Conservation (phyloP, 1,140 invertebrate species). For the Papilio aristodemus region DNA sequence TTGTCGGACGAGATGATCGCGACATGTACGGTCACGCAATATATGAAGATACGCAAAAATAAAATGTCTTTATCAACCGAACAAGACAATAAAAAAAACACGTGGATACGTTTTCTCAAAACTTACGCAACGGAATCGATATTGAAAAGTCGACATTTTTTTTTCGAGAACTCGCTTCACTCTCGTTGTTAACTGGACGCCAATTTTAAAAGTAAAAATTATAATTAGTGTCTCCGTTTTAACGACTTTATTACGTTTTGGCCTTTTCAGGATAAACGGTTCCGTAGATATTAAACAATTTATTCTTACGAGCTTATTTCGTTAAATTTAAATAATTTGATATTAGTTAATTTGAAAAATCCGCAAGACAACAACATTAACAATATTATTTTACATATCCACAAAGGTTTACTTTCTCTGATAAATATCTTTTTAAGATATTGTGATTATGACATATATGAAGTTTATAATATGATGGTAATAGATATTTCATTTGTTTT, state of each 20-base stretch:
- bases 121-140: conserved; percentile 27
- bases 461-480: too few relatives aligned
- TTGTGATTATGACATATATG: too few relatives aligned
- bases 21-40: neutral
- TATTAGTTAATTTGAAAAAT: too few relatives aligned
- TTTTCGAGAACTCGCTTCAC: conserved; percentile 8
- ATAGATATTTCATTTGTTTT: too few relatives aligned
- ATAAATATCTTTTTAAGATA: too few relatives aligned
- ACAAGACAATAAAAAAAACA: conserved; percentile 32
- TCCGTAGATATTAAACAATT: conserved; percentile 6
- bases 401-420: too few relatives aligned
- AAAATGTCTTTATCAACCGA: conserved; percentile 33
- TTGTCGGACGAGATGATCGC: conserved; percentile 18
- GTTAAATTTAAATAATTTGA: too few relatives aligned
- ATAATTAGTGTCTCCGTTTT: conserved; percentile 29
- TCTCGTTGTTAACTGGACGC: conserved; percentile 18
- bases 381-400: too few relatives aligned
- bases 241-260: conserved; percentile 15
- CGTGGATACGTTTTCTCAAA: conserved; percentile 21
- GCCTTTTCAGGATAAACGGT: neutral
- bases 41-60: conserved; percentile 26
- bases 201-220: conserved; percentile 31
- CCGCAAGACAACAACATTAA: too few relatives aligned
- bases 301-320: neutral
- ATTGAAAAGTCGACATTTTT: conserved; percentile 27